Conservation (phyloP, 2,888 invertebrate species). For the Odontothrips loti region DNA sequence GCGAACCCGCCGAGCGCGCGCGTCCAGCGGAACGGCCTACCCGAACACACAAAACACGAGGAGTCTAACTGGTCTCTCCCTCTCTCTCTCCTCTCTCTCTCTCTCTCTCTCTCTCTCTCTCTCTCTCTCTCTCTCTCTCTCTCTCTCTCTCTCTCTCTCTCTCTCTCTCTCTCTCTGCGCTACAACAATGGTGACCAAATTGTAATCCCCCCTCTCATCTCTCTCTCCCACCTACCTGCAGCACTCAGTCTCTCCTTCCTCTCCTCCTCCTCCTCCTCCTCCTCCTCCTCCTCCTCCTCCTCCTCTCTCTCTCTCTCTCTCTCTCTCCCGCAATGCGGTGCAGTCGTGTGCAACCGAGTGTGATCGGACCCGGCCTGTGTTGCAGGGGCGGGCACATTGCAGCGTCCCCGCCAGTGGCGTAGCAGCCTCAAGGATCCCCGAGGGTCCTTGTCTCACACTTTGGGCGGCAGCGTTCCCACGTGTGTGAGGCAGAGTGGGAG, state of each 20-base stretch:
- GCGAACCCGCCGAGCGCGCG: background rate
- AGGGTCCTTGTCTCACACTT: too few species aligned
- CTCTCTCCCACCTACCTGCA: constrained; percentile 15
- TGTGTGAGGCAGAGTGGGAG: too few species aligned
- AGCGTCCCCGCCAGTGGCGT: too few species aligned
- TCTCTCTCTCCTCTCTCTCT: background rate
- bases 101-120: background rate
- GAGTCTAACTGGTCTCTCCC: background rate
- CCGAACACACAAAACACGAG: background rate
- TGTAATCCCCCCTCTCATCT: background rate
- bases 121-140: background rate
- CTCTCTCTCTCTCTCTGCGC: background rate
- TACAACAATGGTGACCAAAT: constrained; percentile 21
- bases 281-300: background rate
- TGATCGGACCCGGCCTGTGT: background rate
- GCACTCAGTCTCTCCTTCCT: background rate
- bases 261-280: background rate
- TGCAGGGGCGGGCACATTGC: background rate
- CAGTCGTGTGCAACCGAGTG: constrained; percentile 9
- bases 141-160: background rate
- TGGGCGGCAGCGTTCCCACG: too few species aligned
- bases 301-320: constrained; percentile 18
- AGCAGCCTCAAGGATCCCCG: too few species aligned
- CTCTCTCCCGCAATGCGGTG: background rate
- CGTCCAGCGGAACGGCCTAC: background rate